Evolutionary conservation across 1,140 invertebrate genomes (phyloP), one percentile per base, ranked within the genome.

Genomic region (Drosophila varians): DNA sequence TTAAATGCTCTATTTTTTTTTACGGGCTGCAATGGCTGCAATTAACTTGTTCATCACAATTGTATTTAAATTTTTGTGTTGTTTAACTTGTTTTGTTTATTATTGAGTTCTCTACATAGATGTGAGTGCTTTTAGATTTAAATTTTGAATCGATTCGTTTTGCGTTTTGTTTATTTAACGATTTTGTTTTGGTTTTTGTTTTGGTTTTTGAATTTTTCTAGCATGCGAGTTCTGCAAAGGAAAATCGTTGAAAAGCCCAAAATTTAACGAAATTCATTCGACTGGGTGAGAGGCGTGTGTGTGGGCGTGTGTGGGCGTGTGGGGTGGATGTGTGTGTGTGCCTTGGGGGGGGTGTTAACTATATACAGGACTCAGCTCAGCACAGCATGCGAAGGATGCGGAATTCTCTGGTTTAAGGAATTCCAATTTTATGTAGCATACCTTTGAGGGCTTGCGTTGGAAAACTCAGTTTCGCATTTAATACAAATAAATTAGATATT

Each of bases 191-290:
- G 36, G 28, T 64, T 62, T 72, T 48, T 19, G n/a, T 16, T 46
- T 61, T 58, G 42, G 61, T 61, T 60, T 45, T 43, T 36, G 56
- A 74, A 60, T 77, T 83, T 70, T 64, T 86, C 71, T 87, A 74
- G 82, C 82, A 87, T 87, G 82, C 82, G 82, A 87, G 74, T 87
- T 87, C 82, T 87, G 82, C 82, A 87, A 87, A 87, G 70, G 82
- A 87, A 88, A 87, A 87, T 86, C 52, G 55, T 87, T 86, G 80
- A 84, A 71, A 84, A 84, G 80, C 80, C 60, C 76, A 80, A 84
- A 84, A 84, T 84, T 84, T 87, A 84, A 86, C 76, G 48, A 87
- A 84, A 70, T 84, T 84, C 80, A 84, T 84, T 69, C 62, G 62
- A 77, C 65, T 55, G 40, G 26, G 40, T 36, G 49, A 48, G 42